Base-by-base conservation (phyloP, 2,797 vertebrate species). In the Schizothorax lantsangensis region DNA sequence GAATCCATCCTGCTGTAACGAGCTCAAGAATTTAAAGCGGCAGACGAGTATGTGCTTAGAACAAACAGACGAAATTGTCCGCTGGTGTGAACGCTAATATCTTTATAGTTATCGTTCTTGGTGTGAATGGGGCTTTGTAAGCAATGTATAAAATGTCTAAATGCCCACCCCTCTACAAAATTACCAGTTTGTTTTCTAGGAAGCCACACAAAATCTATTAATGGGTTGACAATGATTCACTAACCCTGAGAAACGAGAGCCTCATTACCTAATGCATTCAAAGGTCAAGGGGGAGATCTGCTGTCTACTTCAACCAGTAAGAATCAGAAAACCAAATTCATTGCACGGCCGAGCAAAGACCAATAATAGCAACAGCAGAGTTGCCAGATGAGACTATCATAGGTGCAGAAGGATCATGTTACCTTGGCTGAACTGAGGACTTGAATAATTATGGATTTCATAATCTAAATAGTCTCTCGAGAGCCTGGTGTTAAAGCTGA, bases 311-410 rank as follows among this genome's bases (percentile, higher is more conserved):
- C 15, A 83, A 83, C 78, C 78, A 64, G 78, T 36, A 79, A 36
- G 54, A 79, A 59, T 47, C 47, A 14, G 81, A 73, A 83, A 72
- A 72, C 23, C 30, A 73, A 73, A 57, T 54, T 43, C 36, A 43
- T 19, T 47, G 57, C 26, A 9, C 6, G 9, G 26, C 10, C 1
- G 19, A 69, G 64, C 33, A 54, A 83, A 40, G 23, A 72, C 91
- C 71, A 11, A 89, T 87, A 90, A 92, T 94, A 94, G 92, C 83
- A 83, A 38, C 38, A 36, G 21, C 36, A 83, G 68, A 0, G 84
- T 81, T 57, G 88, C 84, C 0, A 0, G 88, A 93, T 86, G 87
- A 78, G 54, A 68, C 6, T 1, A 47, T 64, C 69, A 82, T 62
- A 69, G 77, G 59, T 89, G 90, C 62, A 30, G 47, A 85, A 36